These are phyloP conservation scores for Hylyphantes graminicola DNA, from an alignment of 1,140 invertebrate species.

Conservation along the genomic window DNA sequence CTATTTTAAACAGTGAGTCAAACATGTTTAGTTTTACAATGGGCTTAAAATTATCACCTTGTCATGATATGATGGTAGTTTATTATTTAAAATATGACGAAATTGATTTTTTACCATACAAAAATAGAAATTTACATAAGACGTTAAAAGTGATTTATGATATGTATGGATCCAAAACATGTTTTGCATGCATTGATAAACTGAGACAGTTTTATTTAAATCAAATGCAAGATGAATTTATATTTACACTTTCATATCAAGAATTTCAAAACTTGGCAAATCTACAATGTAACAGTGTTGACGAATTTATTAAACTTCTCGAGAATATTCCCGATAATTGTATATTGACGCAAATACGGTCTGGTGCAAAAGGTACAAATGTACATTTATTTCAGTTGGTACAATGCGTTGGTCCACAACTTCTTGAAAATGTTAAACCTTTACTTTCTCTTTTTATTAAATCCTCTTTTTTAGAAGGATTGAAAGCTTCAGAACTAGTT, in stretches of 20 bases:
- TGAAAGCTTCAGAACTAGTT: not conserved
- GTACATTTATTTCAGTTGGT: slow-evolving; percentile 36
- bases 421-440: not conserved
- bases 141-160: slow-evolving; percentile 20
- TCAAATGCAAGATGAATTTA: not conserved
- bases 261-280: too few species aligned
- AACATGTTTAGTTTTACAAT: slow-evolving; percentile 32
- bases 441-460: not conserved
- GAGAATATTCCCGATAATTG: too few species aligned
- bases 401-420: slow-evolving; percentile 13
- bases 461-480: slow-evolving; percentile 35
- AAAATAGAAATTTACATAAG: not conserved
- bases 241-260: not conserved
- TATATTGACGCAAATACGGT: too few species aligned
- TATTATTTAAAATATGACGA: slow-evolving; percentile 21
- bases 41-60: slow-evolving; percentile 14
- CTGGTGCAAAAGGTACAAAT: too few species aligned
- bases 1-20: too few species aligned
- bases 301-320: too few species aligned
- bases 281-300: too few species aligned
- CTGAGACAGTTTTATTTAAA: slow-evolving; percentile 10
- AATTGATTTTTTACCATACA: too few species aligned
- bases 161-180: slow-evolving; percentile 26
- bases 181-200: not conserved
- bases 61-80: slow-evolving; percentile 14